Percentiles rank a stretch among this genome's conserved stretches.
phyloP scores from a whole-genome alignment of 2,888 invertebrate genomes.

The Hirtodrosophila alboralis region DNA sequence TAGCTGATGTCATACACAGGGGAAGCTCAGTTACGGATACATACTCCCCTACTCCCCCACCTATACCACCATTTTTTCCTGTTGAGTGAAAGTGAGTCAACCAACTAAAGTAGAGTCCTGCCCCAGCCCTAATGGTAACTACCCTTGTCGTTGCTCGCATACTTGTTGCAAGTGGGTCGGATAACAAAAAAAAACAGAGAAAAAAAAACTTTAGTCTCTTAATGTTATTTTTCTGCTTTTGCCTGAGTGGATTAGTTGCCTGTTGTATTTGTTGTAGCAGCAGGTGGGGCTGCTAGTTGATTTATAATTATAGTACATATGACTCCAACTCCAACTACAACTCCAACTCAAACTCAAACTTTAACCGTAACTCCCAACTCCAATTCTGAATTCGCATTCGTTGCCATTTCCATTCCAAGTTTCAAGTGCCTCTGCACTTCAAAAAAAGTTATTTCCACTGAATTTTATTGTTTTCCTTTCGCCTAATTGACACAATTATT shows the following conservation, averaged over 20 bases:
- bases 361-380: no score
- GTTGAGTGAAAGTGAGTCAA: constrained; percentile 66
- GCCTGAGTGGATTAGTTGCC: constrained; percentile 70
- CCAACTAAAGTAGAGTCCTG: constrained; percentile 12
- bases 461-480: constrained; percentile 27
- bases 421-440: constrained; percentile 30
- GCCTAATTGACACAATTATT: constrained; percentile 43
- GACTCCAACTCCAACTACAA: constrained; percentile 10
- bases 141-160: constrained; percentile 25
- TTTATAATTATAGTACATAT: constrained; percentile 68
- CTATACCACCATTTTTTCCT: constrained; percentile 6
- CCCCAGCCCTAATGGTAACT: constrained; percentile 34
- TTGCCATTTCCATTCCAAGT: constrained; percentile 21
- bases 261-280: neutral
- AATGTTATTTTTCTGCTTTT: constrained; percentile 56
- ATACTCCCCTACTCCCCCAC: constrained; percentile 20
- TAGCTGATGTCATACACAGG: constrained; percentile 78
- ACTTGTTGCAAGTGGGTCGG: constrained; percentile 78
- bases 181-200: constrained; percentile 17
- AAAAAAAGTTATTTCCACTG: constrained; percentile 18
- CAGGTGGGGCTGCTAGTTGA: constrained; percentile 62
- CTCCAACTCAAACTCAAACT: no score
- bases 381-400: constrained; percentile 13
- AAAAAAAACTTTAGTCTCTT: constrained; percentile 39
- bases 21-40: constrained; percentile 45